Evolutionary conservation across 2,888 invertebrate genomes (phyloP), one percentile per base, ranked within the genome.

Genomic region (Harmothoe impar): DNA sequence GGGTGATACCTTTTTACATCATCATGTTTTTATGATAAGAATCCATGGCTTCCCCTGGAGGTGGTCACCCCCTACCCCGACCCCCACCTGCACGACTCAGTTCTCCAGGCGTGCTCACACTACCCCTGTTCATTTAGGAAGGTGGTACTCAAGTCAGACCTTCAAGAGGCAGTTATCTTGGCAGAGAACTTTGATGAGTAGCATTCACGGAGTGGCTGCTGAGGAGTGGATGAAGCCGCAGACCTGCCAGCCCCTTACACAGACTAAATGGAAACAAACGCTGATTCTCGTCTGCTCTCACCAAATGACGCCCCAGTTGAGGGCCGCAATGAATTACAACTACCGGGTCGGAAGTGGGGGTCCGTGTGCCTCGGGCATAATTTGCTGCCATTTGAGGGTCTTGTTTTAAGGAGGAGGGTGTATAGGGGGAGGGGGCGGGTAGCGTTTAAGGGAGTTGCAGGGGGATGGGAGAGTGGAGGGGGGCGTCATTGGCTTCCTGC

Each of bases 211-310:
- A 17, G 77, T 3, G 31, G 17, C 25, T 77, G 77, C 17, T 7
- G 31, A 17, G 62, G n/a, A n/a, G 62, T 62, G 62, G 62, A n/a
- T 62, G 62, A 62, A 20, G 62, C 62, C 62, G 62, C 62, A n/a
- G 20, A n/a, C 62, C 3, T 62, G 72, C 43, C n/a, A 29, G 7
- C 10, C 81, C 43, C 81, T 35, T 35, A 20, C 15, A 33, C 20
- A 43, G 3, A 1, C 20, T 81, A 81, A 81, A 81, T 81, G 81
- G 81, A 81, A 81, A 81, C 81, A 81, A 81, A 81, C 25, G 43
- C 43, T 33, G 5, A 43, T 35, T 81, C 35, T 43, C 81, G 81
- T 43, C 25, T 81, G 23, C 81, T 33, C 72, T 81, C 23, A 15
- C 35, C 77, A 77, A 31, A 77, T 77, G 77, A 25, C 77, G 77